These are phyloP conservation scores for Eublepharis macularius DNA, from an alignment of 2,113 vertebrate genomes.

Conservation along the genomic window DNA sequence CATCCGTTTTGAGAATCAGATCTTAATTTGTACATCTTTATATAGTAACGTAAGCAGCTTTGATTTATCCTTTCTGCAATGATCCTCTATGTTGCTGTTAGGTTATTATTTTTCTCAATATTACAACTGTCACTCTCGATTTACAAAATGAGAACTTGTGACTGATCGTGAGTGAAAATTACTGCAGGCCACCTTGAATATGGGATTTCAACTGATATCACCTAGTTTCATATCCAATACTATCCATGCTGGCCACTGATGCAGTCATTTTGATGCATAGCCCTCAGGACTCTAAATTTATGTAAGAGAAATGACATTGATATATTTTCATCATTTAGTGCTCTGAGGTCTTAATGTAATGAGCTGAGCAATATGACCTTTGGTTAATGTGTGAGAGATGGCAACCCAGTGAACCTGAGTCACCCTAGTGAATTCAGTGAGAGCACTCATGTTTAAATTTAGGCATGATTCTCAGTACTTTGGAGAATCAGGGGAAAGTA, in stretches of 20 bases:
- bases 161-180: not conserved
- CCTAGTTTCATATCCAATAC: not conserved
- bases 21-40: not conserved
- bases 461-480: not conserved
- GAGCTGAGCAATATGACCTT: constrained; percentile 1
- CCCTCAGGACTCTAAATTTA: not conserved
- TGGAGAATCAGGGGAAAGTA: not conserved
- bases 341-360: not conserved
- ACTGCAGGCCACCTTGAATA: not conserved
- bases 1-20: no score
- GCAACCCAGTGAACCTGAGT: not conserved
- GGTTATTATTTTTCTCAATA: not conserved
- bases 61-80: not conserved
- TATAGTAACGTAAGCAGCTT: not conserved
- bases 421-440: not conserved
- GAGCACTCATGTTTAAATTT: not conserved
- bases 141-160: not conserved
- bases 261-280: constrained; percentile 3
- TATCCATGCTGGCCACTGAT: not conserved
- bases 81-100: no score
- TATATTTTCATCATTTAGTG: not conserved
- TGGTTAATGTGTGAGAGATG: not conserved
- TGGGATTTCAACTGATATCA: not conserved
- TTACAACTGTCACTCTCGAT: not conserved
- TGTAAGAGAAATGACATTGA: not conserved